Evolutionary conservation across 2,113 vertebrate genomes (phyloP).

Genomic region (Ptilorrhoa leucosticta): DNA sequence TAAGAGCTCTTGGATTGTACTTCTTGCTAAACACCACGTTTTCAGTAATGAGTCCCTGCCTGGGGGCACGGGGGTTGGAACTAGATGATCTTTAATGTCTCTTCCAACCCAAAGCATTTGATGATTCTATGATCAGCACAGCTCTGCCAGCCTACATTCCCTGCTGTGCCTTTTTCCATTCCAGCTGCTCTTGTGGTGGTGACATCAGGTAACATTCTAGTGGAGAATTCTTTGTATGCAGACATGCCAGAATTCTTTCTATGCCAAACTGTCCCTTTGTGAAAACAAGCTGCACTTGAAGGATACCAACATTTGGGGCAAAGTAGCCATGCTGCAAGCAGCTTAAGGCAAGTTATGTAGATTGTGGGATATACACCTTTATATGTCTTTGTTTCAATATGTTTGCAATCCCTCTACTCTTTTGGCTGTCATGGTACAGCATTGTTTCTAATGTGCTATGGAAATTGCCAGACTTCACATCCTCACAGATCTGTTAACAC

Average conservation of each 20-base stretch:
- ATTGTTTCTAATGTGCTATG: not conserved
- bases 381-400: not conserved
- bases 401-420: not conserved
- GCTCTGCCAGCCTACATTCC: not conserved
- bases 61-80: not conserved
- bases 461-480: not conserved
- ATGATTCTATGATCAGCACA: not conserved
- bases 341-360: not conserved
- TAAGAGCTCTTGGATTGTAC: not conserved
- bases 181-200: not conserved
- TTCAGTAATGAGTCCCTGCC: not conserved
- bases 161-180: not conserved
- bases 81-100: not conserved
- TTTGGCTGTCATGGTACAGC: not conserved
- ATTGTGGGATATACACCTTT: not conserved
- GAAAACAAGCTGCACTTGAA: not conserved
- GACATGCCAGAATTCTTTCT: too few relatives aligned
- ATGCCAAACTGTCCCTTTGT: not conserved
- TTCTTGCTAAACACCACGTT: not conserved
- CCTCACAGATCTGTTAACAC: not conserved
- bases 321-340: not conserved
- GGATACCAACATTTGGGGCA: not conserved
- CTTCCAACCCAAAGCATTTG: not conserved
- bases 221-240: not conserved
- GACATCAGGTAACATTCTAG: not conserved